Percentiles rank a stretch among this genome's conserved stretches.
phyloP scores from a whole-genome alignment of 2,113 vertebrate genomes.

The Datnioides undecimradiatus region DNA sequence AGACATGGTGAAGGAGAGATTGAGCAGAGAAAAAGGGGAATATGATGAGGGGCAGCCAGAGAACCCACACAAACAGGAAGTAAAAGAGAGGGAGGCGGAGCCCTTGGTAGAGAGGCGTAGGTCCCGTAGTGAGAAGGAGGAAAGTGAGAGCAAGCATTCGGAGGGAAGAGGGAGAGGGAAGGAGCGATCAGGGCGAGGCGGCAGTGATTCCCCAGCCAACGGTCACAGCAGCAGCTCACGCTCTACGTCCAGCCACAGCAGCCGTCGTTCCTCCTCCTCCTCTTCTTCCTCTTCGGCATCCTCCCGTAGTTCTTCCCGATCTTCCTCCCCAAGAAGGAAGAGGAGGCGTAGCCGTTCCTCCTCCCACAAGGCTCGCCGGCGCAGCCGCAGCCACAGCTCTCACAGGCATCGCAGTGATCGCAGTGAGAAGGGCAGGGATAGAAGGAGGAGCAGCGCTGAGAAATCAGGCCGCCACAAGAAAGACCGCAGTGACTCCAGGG shows the following conservation, averaged over 20 bases:
- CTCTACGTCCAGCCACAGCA: constrained; percentile 89
- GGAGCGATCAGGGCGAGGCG: constrained; percentile 86
- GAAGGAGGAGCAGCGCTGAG: constrained; percentile 87
- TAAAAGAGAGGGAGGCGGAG: constrained; percentile 91
- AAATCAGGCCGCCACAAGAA: constrained; percentile 84
- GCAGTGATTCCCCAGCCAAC: constrained; percentile 86
- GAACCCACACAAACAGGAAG: constrained; percentile 88
- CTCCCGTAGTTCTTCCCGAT: constrained; percentile 90
- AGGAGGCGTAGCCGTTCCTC: constrained; percentile 86
- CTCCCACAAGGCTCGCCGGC: constrained; percentile 88
- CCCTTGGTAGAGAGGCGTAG: constrained; percentile 91
- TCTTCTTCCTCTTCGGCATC: constrained; percentile 93
- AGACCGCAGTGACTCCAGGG: constrained; percentile 88
- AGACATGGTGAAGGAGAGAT: constrained; percentile 90
- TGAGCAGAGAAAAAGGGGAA: constrained; percentile 91
- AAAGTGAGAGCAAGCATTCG: constrained; percentile 88
- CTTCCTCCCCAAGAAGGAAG: constrained; percentile 88
- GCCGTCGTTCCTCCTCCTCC: constrained; percentile 89
- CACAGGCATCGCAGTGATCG: constrained; percentile 86
- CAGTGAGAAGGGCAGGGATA: constrained; percentile 88
- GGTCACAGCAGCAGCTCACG: constrained; percentile 90
- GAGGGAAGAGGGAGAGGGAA: constrained; percentile 88
- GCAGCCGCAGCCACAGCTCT: constrained; percentile 90
- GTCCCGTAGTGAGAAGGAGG: constrained; percentile 87
- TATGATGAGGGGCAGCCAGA: constrained; percentile 90